Evolutionary conservation across 2,888 invertebrate genomes (phyloP).

Genomic region (Cancer borealis): DNA sequence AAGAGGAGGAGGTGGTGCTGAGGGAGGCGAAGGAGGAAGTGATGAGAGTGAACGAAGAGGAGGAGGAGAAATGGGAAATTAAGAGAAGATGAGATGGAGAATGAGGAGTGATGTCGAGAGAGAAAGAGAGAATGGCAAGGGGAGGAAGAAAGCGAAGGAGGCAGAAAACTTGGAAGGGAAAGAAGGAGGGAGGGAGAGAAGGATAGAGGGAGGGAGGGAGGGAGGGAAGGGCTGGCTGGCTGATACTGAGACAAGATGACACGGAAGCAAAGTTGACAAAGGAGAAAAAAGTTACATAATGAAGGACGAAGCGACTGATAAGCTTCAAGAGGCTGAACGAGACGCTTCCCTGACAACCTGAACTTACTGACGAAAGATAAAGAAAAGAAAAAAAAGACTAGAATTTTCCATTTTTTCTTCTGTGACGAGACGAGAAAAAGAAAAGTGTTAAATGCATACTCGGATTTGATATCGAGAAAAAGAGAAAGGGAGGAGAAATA

Average conservation of each 20-base stretch:
- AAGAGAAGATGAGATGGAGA: neutral
- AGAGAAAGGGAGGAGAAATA: neutral
- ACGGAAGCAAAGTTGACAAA: neutral
- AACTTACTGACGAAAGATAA: neutral
- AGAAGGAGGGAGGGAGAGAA: neutral
- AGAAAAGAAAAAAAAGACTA: neutral
- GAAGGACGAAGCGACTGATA: slow-evolving; percentile 22
- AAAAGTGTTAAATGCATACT: neutral
- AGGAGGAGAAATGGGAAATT: neutral
- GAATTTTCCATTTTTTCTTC: neutral
- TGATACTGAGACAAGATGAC: neutral
- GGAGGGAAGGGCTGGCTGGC: neutral
- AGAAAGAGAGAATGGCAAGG: neutral
- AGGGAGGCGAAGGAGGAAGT: neutral
- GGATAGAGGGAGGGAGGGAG: neutral
- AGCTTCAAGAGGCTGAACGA: neutral
- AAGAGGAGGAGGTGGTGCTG: neutral
- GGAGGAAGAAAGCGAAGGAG: neutral
- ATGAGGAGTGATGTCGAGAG: neutral
- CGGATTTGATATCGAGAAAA: neutral
- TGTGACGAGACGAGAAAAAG: neutral
- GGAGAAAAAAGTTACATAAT: neutral
- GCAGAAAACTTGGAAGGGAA: neutral
- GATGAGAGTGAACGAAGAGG: neutral
- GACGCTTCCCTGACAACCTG: neutral